Evolutionary conservation across 2,113 vertebrate genomes (phyloP), one percentile per base, ranked within the genome.

Genomic region (Silurus meridionalis): DNA sequence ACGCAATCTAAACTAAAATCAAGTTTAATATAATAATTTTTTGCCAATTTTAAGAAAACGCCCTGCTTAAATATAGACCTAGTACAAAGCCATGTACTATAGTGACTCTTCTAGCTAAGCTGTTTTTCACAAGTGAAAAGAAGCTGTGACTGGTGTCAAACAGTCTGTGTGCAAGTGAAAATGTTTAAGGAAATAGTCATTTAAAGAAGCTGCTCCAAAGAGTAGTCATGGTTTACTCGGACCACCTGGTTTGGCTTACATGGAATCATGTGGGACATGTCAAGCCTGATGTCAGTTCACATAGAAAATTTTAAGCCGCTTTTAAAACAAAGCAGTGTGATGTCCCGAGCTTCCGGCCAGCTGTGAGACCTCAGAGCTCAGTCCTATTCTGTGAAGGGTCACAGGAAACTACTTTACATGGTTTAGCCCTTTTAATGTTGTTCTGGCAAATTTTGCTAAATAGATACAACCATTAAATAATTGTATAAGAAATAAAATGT

Each of bases 281-380:
- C 80, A 63, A 21, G 75, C 52, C 80, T 75, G 28, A 48, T 15
- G 55, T 75, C 57, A 53, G 17, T 83, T 83, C 69, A 64, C 85
- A 48, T 50, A 66, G 61, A 37, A 50, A 53, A 8, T 46, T 64
- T 37, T 46, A 88, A 53, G 46, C 19, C 15, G 53, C 61, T 67
- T 85, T 17, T 79, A 37, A 80, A 74, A 83, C 64, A 60, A 69
- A 58, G 19, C 57, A 13, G 64, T 55, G 69, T 74, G 57, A 37
- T 80, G 74, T 75, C 25, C 63, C 69, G 52, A 77, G 25, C 75
- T 86, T 84, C 86, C 81, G 67, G 71, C 74, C 89, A 89, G 86
- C 84, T 87, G 88, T 17, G 6, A 75, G 67, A 58, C 52, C 64
- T 48, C n/a, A 21, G 25, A 71, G 52, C 58, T 55, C 48, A 15